These are phyloP conservation scores for Popillia japonica DNA, from an alignment of 1,140 invertebrate species.

Conservation along the genomic window DNA sequence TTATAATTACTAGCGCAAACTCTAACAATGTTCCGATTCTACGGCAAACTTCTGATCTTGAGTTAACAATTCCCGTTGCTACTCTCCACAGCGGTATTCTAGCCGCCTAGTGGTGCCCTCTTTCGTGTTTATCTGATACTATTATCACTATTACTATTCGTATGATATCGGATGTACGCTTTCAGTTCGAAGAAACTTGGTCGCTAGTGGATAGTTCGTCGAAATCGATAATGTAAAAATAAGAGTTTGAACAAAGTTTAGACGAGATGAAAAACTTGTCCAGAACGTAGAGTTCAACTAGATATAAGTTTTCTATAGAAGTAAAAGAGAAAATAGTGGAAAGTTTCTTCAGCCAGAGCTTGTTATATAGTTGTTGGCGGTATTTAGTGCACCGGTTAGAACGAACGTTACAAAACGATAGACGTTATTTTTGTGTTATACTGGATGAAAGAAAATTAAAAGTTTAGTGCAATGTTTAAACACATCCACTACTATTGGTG, in stretches of 20 bases:
- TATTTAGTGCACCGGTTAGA: no score
- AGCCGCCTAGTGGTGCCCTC: constrained; percentile 9
- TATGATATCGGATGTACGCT: background rate
- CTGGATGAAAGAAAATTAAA: no score
- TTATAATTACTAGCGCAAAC: constrained; percentile 39
- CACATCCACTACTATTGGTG: no score
- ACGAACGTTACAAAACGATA: no score
- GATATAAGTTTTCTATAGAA: background rate
- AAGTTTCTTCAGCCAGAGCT: no score
- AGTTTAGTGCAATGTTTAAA: no score
- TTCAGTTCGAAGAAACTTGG: background rate
- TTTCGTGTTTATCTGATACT: constrained; percentile 17
- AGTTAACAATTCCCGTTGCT: constrained; percentile 32
- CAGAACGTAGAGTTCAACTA: background rate
- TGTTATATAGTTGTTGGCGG: no score
- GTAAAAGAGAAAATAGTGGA: background rate
- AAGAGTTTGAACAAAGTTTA: background rate
- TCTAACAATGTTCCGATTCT: constrained; percentile 38
- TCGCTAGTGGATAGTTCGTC: background rate
- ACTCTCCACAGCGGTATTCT: background rate
- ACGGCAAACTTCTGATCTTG: constrained; percentile 33
- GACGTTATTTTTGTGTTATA: no score
- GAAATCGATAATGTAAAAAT: constrained; percentile 26
- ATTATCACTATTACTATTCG: constrained; percentile 5
- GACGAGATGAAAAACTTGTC: background rate